These are phyloP conservation scores for Laothoe populi DNA, from an alignment of 2,888 invertebrate species.

Conservation along the genomic window DNA sequence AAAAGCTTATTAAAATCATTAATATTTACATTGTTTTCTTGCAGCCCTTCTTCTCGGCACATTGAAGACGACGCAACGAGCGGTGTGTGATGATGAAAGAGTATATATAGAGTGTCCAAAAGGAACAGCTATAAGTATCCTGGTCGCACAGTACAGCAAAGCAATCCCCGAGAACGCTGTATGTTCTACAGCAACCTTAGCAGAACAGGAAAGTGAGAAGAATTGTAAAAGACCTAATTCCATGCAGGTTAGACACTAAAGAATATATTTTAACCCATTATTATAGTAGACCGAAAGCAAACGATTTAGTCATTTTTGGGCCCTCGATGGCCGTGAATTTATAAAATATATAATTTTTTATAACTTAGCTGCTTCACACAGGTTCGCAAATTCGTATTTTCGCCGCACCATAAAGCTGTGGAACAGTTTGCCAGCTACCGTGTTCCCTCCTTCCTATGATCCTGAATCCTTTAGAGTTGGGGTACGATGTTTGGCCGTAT, in stretches of 20 bases:
- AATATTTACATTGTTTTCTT: conserved; percentile 34
- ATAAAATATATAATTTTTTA: too few relatives aligned
- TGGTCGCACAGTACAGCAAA: conserved; percentile 94
- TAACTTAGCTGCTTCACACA: too few relatives aligned
- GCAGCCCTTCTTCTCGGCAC: conserved; percentile 95
- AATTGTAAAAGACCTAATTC: conserved; percentile 84
- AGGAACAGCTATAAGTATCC: conserved; percentile 95
- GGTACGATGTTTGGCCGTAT: too few relatives aligned
- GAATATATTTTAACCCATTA: neutral
- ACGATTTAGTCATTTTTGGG: too few relatives aligned
- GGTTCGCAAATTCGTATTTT: too few relatives aligned
- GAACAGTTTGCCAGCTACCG: too few relatives aligned
- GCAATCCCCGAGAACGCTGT: conserved; percentile 70
- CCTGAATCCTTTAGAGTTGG: too few relatives aligned
- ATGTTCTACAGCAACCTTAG: conserved; percentile 56
- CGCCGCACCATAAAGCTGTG: too few relatives aligned
- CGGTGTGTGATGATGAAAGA: conserved; percentile 95
- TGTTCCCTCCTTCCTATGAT: too few relatives aligned
- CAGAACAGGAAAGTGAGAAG: conserved; percentile 53
- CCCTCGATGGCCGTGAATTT: too few relatives aligned
- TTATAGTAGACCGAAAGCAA: too few relatives aligned
- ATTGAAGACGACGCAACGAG: conserved; percentile 93
- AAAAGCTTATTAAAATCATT: too few relatives aligned
- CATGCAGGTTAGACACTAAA: conserved; percentile 85
- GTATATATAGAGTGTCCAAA: conserved; percentile 94